Percentiles rank a stretch among this genome's conserved stretches.
Evolutionary conservation across 1,140 invertebrate genomes (phyloP).

Genomic region (Tetramorium parvispinum): DNA sequence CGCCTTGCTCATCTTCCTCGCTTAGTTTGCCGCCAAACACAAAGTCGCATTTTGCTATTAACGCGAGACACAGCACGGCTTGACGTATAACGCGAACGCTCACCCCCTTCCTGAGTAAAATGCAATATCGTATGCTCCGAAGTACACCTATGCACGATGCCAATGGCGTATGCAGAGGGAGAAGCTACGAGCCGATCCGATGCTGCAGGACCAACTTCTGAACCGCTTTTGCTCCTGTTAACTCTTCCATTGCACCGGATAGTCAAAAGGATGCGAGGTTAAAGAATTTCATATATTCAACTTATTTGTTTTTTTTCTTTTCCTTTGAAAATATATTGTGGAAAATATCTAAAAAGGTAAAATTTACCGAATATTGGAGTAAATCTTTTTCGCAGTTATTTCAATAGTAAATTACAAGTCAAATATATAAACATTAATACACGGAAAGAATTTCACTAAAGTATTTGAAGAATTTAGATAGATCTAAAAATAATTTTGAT

Average conservation of each 20-base stretch:
- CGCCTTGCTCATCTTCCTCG: slow-evolving; percentile 29
- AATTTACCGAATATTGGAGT: neutral
- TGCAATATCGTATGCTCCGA: slow-evolving; percentile 38
- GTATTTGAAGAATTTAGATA: too few species aligned
- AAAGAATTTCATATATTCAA: neutral
- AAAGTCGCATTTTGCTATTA: slow-evolving; percentile 44
- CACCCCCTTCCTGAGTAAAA: slow-evolving; percentile 30
- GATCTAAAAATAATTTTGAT: too few species aligned
- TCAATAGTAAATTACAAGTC: neutral
- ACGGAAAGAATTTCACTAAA: too few species aligned
- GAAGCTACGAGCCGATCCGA: slow-evolving; percentile 31
- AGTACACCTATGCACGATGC: slow-evolving; percentile 10
- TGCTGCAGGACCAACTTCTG: slow-evolving; percentile 53
- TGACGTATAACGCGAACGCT: slow-evolving; percentile 22
- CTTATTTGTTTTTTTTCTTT: neutral
- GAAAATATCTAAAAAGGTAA: neutral
- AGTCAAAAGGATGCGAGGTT: neutral
- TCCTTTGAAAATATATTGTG: neutral
- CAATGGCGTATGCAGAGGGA: slow-evolving; percentile 46
- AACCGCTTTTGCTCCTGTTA: slow-evolving; percentile 56
- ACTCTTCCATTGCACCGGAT: slow-evolving; percentile 33
- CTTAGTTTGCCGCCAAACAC: neutral
- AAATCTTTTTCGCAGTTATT: neutral
- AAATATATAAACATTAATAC: neutral
- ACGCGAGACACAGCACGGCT: slow-evolving; percentile 53